Conservation (phyloP, 2,888 invertebrate genomes). For the Drosophila bunnanda region DNA sequence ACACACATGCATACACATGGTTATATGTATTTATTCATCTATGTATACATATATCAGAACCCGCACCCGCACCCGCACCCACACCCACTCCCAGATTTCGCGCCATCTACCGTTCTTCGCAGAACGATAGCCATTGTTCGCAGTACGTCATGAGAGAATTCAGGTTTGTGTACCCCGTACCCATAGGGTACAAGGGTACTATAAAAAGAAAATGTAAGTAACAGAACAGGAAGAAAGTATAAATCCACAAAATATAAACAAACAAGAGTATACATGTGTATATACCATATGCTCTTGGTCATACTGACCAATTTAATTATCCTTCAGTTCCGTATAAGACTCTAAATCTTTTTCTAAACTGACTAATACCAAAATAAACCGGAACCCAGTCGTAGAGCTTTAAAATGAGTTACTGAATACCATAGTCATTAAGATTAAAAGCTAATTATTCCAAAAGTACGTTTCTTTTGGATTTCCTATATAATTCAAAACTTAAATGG, state of each 20-base stretch:
- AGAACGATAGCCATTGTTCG: conserved; percentile 34
- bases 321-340: too few relatives aligned
- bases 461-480: too few relatives aligned
- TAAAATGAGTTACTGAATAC: too few relatives aligned
- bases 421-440: too few relatives aligned
- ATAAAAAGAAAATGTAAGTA: neutral
- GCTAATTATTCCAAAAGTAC: too few relatives aligned
- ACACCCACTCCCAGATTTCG: neutral
- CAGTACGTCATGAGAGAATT: neutral
- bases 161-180: neutral
- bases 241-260: neutral
- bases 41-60: conserved; percentile 6
- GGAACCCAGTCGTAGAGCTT: too few relatives aligned
- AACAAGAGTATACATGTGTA: too few relatives aligned
- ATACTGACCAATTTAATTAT: too few relatives aligned
- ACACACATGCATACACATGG: conserved; percentile 2
- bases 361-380: too few relatives aligned
- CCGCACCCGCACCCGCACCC: conserved; percentile 20
- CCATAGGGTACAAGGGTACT: neutral
- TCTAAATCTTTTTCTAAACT: too few relatives aligned
- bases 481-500: too few relatives aligned
- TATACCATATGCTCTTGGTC: neutral
- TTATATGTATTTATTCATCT: conserved; percentile 30
- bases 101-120: conserved; percentile 35
- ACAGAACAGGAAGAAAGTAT: neutral